Evolutionary conservation across 2,888 invertebrate genomes (phyloP).

Genomic region (Drosophila longiperda): DNA sequence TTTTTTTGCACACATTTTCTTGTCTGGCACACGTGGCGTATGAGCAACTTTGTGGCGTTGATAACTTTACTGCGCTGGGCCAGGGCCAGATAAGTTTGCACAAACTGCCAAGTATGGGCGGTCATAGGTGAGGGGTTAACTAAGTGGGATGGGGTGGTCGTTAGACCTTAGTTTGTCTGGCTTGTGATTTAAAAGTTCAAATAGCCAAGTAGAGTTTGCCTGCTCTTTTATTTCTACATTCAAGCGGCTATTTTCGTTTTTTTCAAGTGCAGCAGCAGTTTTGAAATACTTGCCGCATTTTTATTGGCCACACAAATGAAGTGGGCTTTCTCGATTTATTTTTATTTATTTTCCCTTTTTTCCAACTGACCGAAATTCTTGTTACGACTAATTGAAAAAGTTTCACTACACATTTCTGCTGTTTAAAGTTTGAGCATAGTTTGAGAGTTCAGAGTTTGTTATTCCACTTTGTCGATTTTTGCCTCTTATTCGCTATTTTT

Average conservation of each 20-base stretch:
- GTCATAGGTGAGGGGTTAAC: background rate
- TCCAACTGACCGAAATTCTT: conserved; percentile 50
- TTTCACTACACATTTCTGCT: conserved; percentile 41
- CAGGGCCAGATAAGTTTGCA: conserved; percentile 27
- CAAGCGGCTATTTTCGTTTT: background rate
- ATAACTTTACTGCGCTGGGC: conserved; percentile 39
- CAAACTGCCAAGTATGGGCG: conserved; percentile 11
- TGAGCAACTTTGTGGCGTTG: conserved; percentile 54
- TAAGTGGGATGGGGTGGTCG: background rate
- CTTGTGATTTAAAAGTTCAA: background rate
- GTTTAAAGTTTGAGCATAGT: conserved; percentile 69
- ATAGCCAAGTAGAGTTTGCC: background rate
- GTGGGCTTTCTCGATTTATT: conserved; percentile 29
- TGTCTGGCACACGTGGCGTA: conserved; percentile 46
- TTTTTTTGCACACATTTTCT: background rate
- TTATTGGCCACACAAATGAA: conserved; percentile 40
- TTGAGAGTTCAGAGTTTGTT: conserved; percentile 20
- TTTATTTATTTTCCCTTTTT: background rate
- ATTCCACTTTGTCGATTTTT: background rate
- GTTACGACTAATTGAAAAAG: conserved; percentile 78
- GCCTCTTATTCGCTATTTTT: background rate
- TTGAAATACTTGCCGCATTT: conserved; percentile 5
- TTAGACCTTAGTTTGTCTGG: background rate
- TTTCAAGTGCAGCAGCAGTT: background rate
- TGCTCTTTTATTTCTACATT: background rate